Evolutionary conservation across 2,888 invertebrate genomes (phyloP), one percentile per base, ranked within the genome.

Genomic region (Encarsia formosa): DNA sequence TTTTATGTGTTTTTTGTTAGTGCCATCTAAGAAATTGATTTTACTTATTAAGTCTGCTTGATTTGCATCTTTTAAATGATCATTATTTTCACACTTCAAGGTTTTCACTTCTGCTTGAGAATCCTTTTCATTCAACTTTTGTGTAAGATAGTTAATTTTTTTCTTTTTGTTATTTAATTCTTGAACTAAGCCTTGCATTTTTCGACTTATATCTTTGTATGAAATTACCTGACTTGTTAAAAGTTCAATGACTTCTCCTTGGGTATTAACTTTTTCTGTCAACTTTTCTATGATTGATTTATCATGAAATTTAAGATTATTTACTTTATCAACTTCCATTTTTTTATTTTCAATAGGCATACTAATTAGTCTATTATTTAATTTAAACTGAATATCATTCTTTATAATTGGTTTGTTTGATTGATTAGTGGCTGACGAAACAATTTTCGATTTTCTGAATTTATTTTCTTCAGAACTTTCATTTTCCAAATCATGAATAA

Each of bases 1-100:
- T 44, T 67, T 68, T 62, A 65, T 65, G 16, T 73, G 47, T 38
- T 65, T 66, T 34, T 68, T 69, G 52, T 69, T 69, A 3, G 59
- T 59, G 5, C 65, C 65, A 40, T 69, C 67, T n/a, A 70, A 53
- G 40, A 63, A 60, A 35, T 62, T 64, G 3, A 69, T 55, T 47
- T 62, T 64, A 23, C 58, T 62, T 3, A 63, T 63, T 8, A 70
- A 56, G 47, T 69, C 66, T 16, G 48, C 29, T 20, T 45, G 47
- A 41, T 42, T 46, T 16, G 54, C 40, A 26, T 61, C 57, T 32
- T 58, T 57, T 29, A 55, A 57, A 13, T 57, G 49, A 15, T 43
- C 20, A 29, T 24, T 54, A 20, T 11, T 38, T 49, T 59, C 11
- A 53, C 5, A 15, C 34, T 34, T 13, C 8, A 8, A 8, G 29